Percentiles rank a stretch among this genome's conserved stretches.
Evolutionary conservation across 2,113 vertebrate genomes (phyloP).

Genomic region (Etheostoma cragini): DNA sequence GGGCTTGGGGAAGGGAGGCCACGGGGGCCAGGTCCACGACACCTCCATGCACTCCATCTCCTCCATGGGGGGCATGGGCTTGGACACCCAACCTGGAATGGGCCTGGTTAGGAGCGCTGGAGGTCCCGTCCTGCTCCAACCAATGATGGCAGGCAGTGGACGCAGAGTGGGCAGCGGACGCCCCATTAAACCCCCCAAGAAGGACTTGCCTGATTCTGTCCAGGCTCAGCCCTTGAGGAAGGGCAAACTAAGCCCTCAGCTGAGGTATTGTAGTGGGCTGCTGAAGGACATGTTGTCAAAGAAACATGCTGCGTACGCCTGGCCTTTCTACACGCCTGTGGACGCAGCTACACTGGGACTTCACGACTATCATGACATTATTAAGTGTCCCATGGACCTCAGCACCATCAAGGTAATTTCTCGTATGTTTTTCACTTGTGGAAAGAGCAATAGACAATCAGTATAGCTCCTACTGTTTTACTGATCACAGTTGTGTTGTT

Average conservation of each 20-base stretch:
- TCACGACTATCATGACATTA: conserved; percentile 96
- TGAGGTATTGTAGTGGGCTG: conserved; percentile 93
- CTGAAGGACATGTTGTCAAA: conserved; percentile 95
- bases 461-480: neutral
- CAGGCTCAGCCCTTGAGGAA: conserved; percentile 89
- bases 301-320: conserved; percentile 93
- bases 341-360: conserved; percentile 91
- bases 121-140: conserved; percentile 77
- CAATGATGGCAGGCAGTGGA: conserved; percentile 67
- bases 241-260: conserved; percentile 89
- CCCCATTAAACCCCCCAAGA: conserved; percentile 94
- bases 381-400: conserved; percentile 97
- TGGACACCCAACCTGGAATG: conserved; percentile 73
- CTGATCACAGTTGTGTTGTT: neutral
- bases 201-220: conserved; percentile 92
- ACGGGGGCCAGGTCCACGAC: conserved; percentile 78
- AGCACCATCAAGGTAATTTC: conserved; percentile 88
- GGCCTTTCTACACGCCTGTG: conserved; percentile 97
- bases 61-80: conserved; percentile 72
- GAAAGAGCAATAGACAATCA: neutral
- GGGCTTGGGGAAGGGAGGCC: conserved; percentile 84
- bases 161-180: conserved; percentile 91
- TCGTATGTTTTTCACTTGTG: neutral
- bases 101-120: conserved; percentile 67
- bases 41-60: conserved; percentile 76